Percentiles rank a stretch among this genome's conserved stretches.
phyloP scores from a whole-genome alignment of 2,797 vertebrate species.

The Anableps anableps region DNA sequence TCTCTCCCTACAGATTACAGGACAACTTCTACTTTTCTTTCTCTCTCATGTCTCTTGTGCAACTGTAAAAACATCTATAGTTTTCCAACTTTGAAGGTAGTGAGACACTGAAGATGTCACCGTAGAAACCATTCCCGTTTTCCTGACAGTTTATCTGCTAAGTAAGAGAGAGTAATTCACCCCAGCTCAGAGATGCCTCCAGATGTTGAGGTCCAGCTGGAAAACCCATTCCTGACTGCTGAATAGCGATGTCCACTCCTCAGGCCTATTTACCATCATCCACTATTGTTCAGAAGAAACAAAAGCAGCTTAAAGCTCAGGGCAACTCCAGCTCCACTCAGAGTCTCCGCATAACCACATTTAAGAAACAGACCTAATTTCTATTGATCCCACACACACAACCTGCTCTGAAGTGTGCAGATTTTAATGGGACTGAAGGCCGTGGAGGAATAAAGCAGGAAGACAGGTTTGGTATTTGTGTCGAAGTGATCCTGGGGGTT shows the following conservation, averaged over 20 bases:
- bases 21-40: not conserved
- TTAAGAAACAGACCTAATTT: conserved; percentile 63
- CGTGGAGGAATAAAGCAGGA: conserved; percentile 17
- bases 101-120: not conserved
- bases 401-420: conserved; percentile 11
- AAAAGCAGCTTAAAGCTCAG: conserved; percentile 34
- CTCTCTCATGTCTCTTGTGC: not conserved
- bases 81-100: not conserved
- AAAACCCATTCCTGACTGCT: not conserved
- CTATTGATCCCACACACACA: conserved; percentile 60
- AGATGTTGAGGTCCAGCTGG: conserved; percentile 42
- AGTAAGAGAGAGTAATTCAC: not conserved
- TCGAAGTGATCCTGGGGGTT: conserved; percentile 25
- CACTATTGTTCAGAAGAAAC: conserved; percentile 43
- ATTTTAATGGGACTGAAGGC: conserved; percentile 59
- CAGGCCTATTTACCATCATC: conserved; percentile 17
- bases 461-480: conserved; percentile 19
- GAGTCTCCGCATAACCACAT: conserved; percentile 46
- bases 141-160: not conserved
- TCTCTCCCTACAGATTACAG: not conserved
- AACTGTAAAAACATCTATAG: not conserved
- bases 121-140: not conserved
- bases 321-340: conserved; percentile 6
- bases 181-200: conserved; percentile 9
- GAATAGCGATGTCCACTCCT: conserved; percentile 24